phyloP scores from a whole-genome alignment of 2,888 invertebrate species.

The Myopa tessellatipennis region DNA sequence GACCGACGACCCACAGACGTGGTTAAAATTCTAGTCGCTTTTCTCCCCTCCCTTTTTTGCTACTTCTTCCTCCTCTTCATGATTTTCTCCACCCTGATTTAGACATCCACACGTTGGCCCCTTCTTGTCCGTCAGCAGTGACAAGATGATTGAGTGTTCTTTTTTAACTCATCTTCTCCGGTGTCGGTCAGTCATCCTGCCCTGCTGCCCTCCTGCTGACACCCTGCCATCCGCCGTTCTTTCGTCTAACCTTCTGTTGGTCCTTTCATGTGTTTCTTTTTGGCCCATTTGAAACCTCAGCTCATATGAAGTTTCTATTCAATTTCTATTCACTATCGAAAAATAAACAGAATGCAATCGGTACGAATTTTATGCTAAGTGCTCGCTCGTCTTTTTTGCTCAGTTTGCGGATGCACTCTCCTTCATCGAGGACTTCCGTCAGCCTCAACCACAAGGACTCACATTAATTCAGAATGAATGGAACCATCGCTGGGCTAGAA shows the following conservation, averaged over 20 bases:
- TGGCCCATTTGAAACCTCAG: too few species aligned
- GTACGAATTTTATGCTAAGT: too few species aligned
- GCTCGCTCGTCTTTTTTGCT: too few species aligned
- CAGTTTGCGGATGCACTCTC: background rate
- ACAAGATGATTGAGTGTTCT: background rate
- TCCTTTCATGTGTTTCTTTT: background rate
- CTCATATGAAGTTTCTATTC: too few species aligned
- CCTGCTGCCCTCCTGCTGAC: background rate
- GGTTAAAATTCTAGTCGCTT: too few species aligned
- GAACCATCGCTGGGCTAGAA: slow-evolving; percentile 1
- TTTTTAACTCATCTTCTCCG: background rate
- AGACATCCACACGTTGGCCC: too few species aligned
- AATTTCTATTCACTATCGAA: too few species aligned
- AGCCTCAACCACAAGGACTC: background rate
- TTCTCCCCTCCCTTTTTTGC: background rate
- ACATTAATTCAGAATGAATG: slow-evolving; percentile 18
- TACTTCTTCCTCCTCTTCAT: too few species aligned
- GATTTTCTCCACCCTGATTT: too few species aligned
- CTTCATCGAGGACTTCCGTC: too few species aligned
- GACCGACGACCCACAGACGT: too few species aligned
- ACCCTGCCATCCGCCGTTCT: background rate
- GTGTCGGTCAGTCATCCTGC: background rate
- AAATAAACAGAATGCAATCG: too few species aligned
- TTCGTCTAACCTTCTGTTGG: background rate
- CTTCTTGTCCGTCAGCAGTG: background rate